Evolutionary conservation across 1,140 invertebrate genomes (phyloP), one percentile per base, ranked within the genome.

Genomic region (Cylas formicarius): DNA sequence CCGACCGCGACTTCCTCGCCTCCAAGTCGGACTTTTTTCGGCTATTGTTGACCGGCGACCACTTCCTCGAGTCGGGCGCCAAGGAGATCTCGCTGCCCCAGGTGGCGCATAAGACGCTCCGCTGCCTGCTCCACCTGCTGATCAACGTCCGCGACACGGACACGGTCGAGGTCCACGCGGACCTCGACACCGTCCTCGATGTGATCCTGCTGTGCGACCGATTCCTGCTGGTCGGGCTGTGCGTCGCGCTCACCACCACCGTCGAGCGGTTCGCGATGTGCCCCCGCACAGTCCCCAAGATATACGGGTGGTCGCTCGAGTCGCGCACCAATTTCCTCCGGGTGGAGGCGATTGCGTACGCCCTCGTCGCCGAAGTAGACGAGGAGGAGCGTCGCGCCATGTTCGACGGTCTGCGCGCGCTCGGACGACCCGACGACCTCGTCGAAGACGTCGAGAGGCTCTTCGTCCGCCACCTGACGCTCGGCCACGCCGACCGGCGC

Each of bases 51-150:
- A 71, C 73, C 45, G 80, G 80, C 1, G n/a, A n/a, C n/a, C 66
- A 69, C 16, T 84, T 83, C 55, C 75, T 71, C 20, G 81, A 84
- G 57, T 77, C 78, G 0, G 64, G 65, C 7, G 72, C 81, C 54
- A 69, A 68, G 26, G 64, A 64, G 39, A 70, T 81, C 0, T 61
- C 65, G 9, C 44, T 81, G 2, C 69, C 67, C 52, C 72, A 80
- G 39, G 74, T 76, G 0, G 68, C 73, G 0, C 72, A 69, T 44
- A 67, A 69, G 8, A 71, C 73, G 1, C 57, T 82, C 1, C 64
- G 72, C 55, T 73, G 70, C 59, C 52, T 75, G 20, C 58, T 75
- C 1, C 72, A 70, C 2, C 56, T 80, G 1, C 50, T 80, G 21
- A 67, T 69, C 1, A 64, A 65, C 16, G 72, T 67, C n/a, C 41